phyloP scores from a whole-genome alignment of 2,888 invertebrate genomes.

The Pristionchus japonicus region DNA sequence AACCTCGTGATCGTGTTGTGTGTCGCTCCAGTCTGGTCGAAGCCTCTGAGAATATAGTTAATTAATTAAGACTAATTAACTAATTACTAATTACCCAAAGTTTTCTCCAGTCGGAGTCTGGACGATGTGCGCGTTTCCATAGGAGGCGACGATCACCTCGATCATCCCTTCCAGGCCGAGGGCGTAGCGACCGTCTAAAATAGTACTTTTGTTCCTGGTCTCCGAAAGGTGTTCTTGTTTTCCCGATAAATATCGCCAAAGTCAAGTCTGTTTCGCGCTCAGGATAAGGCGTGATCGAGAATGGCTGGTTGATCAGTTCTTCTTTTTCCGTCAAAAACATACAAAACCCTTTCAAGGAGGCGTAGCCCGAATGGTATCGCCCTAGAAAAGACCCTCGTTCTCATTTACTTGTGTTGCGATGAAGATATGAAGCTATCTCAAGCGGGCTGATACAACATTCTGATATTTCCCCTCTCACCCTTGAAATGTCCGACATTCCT shows the following conservation, averaged over 20 bases:
- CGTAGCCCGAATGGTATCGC: too few relatives aligned
- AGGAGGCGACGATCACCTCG: conserved; percentile 73
- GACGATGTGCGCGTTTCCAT: conserved; percentile 72
- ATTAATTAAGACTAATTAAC: background rate
- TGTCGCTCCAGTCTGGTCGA: background rate
- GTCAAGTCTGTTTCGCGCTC: too few relatives aligned
- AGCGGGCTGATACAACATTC: background rate
- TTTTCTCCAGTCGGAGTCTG: conserved; percentile 29
- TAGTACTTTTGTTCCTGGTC: too few relatives aligned
- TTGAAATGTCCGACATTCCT: conserved; percentile 69
- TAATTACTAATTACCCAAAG: conserved; percentile 1
- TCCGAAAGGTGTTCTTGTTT: too few relatives aligned
- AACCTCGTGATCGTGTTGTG: conserved; percentile 45
- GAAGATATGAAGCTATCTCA: background rate
- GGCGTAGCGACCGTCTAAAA: conserved; percentile 57
- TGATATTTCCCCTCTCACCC: conserved; percentile 37
- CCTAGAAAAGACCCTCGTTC: too few relatives aligned
- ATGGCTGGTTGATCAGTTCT: too few relatives aligned
- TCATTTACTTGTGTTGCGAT: too few relatives aligned
- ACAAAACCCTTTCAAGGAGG: too few relatives aligned
- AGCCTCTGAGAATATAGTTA: background rate
- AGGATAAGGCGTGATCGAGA: too few relatives aligned
- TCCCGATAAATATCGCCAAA: too few relatives aligned
- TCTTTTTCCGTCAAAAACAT: too few relatives aligned
- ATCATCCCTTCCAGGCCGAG: conserved; percentile 70